Evolutionary conservation across 2,888 invertebrate genomes (phyloP), one percentile per base, ranked within the genome.

Genomic region (Rotaria sp.): DNA sequence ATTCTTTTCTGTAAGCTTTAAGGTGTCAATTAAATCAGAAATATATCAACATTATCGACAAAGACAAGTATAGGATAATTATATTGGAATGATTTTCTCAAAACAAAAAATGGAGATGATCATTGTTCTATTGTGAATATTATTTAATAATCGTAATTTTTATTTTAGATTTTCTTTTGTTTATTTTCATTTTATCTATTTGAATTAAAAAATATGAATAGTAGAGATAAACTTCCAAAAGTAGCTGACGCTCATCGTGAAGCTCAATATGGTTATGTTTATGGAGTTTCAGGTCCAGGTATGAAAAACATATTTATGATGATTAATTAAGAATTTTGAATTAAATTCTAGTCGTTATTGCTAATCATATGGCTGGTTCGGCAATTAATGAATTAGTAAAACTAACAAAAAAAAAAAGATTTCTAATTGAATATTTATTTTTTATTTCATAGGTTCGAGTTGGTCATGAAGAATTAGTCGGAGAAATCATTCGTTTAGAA

Each of bases 401-500:
- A 67, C 38, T 38, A 5, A 21, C 7, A 38, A 35, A 15, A 30
- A 67, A n/a, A n/a, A n/a, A n/a, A n/a, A n/a, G n/a, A n/a, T n/a
- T n/a, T n/a, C n/a, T n/a, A n/a, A n/a, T n/a, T n/a, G n/a, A n/a
- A n/a, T n/a, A n/a, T n/a, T 8, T 57, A 26, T n/a, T 30, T 59
- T 30, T n/a, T 59, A 15, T 13, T 4, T 59, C n/a, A 35, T 35
- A 67, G 67, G 80, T 99, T 88, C 94, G 99, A 89, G 99, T 99
- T 75, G 99, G 99, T 1, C 97, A 99, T 92, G 94, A 94, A 89
- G 97, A 99, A 92, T 93, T 99, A 90, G 99, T 99, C 30, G 99
- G 99, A 88, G 99, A 99, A 93, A 99, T 99, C 92, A 99, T 99
- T 92, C 95, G 99, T 92, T 94, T 99, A 88, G 99, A 99, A 93